A percentile compares a stretch with the other conserved stretches of the same genome.
phyloP scores from a whole-genome alignment of 2,797 vertebrate species.

The Melanotaenia pygmaea region DNA sequence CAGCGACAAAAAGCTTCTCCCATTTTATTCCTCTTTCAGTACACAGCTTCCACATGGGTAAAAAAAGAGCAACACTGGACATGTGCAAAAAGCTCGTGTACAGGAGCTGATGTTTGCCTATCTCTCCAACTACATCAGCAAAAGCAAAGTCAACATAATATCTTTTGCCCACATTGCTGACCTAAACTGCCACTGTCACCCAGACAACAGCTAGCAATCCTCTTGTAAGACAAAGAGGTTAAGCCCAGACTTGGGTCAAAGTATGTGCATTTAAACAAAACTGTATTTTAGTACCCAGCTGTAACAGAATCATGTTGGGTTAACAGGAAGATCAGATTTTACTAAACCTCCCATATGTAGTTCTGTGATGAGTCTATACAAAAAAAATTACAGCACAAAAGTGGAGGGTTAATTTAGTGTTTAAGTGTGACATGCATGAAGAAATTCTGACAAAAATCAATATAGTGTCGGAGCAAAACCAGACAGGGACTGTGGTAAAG shows the following conservation, averaged over 20 bases:
- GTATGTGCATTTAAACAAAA: background rate
- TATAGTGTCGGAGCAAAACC: background rate
- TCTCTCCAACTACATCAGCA: background rate
- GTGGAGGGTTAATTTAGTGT: background rate
- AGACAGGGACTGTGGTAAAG: background rate
- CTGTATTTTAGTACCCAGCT: constrained; percentile 2
- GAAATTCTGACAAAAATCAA: background rate
- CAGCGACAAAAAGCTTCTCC: background rate
- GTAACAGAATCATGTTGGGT: background rate
- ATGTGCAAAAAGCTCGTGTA: background rate
- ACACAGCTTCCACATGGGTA: background rate
- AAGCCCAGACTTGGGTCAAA: background rate
- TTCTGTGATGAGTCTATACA: background rate
- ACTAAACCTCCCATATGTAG: background rate
- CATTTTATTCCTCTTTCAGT: constrained; percentile 1
- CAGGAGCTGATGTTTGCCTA: background rate
- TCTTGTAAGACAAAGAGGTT: too few species aligned
- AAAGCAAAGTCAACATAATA: background rate
- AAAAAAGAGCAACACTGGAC: background rate
- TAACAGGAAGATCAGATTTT: constrained; percentile 1
- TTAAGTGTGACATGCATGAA: constrained; percentile 8
- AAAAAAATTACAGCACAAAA: background rate
- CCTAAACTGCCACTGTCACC: background rate
- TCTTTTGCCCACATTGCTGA: too few species aligned
- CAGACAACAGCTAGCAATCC: background rate